phyloP scores from a whole-genome alignment of 1,140 invertebrate species.

The Heliothis subflexa region DNA sequence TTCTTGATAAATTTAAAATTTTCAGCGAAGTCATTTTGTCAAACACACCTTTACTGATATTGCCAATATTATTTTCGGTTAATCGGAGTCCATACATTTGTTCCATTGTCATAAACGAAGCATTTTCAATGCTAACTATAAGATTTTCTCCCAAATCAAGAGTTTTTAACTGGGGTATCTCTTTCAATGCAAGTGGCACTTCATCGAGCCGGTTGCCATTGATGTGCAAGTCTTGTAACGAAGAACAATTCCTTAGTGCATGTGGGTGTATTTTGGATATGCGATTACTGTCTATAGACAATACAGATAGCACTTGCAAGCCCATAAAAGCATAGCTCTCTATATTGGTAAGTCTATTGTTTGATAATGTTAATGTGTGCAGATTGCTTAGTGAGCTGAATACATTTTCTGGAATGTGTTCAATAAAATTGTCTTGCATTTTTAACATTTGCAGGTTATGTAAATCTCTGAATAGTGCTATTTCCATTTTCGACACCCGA shows the following conservation, averaged over 20 bases:
- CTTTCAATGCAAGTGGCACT: slow-evolving; percentile 94
- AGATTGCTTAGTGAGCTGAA: slow-evolving; percentile 93
- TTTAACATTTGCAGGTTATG: slow-evolving; percentile 93
- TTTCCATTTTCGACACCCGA: slow-evolving; percentile 92
- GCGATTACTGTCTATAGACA: slow-evolving; percentile 94
- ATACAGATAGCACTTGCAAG: slow-evolving; percentile 91
- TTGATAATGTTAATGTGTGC: slow-evolving; percentile 94
- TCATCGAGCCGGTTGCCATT: slow-evolving; percentile 94
- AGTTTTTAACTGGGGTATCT: slow-evolving; percentile 93
- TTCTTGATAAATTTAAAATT: slow-evolving; percentile 95
- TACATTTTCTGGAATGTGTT: slow-evolving; percentile 92
- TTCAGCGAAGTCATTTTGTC: slow-evolving; percentile 93
- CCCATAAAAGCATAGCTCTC: slow-evolving; percentile 93
- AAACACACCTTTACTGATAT: slow-evolving; percentile 94
- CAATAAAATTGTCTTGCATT: slow-evolving; percentile 94
- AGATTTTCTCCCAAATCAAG: slow-evolving; percentile 96
- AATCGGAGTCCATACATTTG: slow-evolving; percentile 94
- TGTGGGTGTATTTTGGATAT: slow-evolving; percentile 92
- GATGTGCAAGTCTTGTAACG: slow-evolving; percentile 95
- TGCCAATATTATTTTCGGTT: slow-evolving; percentile 95
- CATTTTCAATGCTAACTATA: slow-evolving; percentile 93
- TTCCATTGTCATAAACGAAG: slow-evolving; percentile 92
- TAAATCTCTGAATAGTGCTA: slow-evolving; percentile 92
- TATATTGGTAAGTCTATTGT: slow-evolving; percentile 93
- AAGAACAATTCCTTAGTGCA: slow-evolving; percentile 93